Conservation (phyloP, 2,888 invertebrate genomes). For the Tanytarsus gracilentus region DNA sequence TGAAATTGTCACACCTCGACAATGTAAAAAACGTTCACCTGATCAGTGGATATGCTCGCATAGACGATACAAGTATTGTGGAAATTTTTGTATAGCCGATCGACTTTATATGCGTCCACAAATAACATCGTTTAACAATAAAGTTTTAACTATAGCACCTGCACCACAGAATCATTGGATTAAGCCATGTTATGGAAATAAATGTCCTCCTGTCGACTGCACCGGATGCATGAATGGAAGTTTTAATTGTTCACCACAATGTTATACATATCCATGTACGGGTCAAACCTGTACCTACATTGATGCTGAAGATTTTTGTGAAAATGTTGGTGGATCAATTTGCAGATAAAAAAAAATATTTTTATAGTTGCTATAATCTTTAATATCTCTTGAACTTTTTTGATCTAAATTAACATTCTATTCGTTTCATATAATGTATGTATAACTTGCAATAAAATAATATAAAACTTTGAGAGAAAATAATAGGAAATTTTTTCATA, state of each 20-base stretch:
- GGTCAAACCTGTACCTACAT: not conserved
- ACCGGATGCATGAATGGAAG: conserved; percentile 11
- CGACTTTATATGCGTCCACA: conserved; percentile 30
- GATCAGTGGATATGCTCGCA: conserved; percentile 31
- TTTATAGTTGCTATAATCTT: not conserved
- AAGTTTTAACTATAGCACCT: conserved; percentile 31
- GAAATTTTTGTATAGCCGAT: conserved; percentile 30
- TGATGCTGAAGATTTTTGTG: conserved; percentile 4
- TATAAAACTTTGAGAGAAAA: no score
- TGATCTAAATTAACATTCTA: no score
- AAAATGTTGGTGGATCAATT: conserved; percentile 1
- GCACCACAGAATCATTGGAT: not conserved
- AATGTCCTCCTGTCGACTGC: conserved; percentile 14
- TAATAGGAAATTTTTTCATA: no score
- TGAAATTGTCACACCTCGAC: conserved; percentile 31
- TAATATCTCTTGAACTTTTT: not conserved
- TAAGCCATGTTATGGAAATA: not conserved
- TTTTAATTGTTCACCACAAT: conserved; percentile 13
- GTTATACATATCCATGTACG: conserved; percentile 11
- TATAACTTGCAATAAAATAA: no score
- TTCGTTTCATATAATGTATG: no score
- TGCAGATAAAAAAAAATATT: not conserved
- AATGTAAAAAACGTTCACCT: conserved; percentile 29
- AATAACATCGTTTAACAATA: conserved; percentile 19
- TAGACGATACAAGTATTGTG: conserved; percentile 31